These are phyloP conservation scores for Chrysocyon brachyurus DNA, from an alignment of 2,797 vertebrate genomes.

Conservation along the genomic window DNA sequence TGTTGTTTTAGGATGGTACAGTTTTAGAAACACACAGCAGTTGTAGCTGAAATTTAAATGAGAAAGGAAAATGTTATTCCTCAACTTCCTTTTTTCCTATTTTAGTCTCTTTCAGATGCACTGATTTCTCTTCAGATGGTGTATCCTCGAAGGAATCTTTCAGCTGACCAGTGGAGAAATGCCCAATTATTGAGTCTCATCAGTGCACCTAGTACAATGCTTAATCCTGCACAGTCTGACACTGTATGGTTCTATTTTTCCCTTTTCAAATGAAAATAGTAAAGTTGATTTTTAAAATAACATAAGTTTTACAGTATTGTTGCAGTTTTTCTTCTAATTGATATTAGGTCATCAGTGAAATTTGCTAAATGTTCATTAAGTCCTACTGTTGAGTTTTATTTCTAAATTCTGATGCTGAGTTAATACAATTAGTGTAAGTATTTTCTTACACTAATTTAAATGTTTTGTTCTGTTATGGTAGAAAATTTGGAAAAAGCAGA, in stretches of 20 bases:
- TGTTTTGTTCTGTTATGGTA: background rate
- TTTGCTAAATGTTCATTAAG: conserved; percentile 55
- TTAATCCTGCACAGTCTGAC: conserved; percentile 99
- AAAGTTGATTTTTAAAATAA: background rate
- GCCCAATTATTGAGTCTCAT: conserved; percentile 98
- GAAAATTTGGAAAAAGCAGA: conserved; percentile 14
- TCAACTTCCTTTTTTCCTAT: conserved; percentile 62
- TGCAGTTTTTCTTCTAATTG: conserved; percentile 10
- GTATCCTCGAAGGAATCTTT: conserved; percentile 98
- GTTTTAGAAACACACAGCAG: background rate
- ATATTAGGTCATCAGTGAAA: background rate
- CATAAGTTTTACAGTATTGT: background rate
- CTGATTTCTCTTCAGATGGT: conserved; percentile 99
- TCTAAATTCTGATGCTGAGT: background rate
- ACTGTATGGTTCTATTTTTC: conserved; percentile 90
- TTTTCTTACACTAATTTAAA: conserved; percentile 49
- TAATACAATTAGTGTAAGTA: background rate
- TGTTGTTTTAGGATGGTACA: conserved; percentile 18
- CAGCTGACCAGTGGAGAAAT: conserved; percentile 99
- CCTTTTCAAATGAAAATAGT: conserved; percentile 39
- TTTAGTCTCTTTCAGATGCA: conserved; percentile 97
- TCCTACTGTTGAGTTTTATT: background rate
- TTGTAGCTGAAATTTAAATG: conserved; percentile 41
- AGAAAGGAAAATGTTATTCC: background rate
- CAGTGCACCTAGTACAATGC: conserved; percentile 98